These are phyloP conservation scores for Trichonephila inaurata DNA, from an alignment of 1,140 invertebrate genomes.

Conservation along the genomic window DNA sequence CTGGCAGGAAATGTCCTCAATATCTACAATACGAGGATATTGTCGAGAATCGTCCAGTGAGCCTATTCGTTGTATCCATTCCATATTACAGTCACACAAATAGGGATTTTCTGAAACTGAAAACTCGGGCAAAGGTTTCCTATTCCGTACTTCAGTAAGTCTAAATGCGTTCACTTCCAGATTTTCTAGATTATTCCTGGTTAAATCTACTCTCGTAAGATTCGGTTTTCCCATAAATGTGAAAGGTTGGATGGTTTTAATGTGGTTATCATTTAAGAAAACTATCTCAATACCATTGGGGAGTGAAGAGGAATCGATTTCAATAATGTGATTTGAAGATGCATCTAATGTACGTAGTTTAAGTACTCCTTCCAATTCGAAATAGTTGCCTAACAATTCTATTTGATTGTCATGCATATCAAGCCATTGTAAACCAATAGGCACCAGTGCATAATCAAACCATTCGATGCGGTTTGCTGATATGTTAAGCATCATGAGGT, in stretches of 20 bases:
- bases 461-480: conserved; percentile 93
- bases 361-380: conserved; percentile 86
- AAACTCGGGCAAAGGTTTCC: conserved; percentile 88
- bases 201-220: conserved; percentile 90
- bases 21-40: conserved; percentile 92
- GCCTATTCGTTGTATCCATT: conserved; percentile 88
- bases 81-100: conserved; percentile 93
- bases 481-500: conserved; percentile 93
- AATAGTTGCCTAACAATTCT: conserved; percentile 91
- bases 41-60: conserved; percentile 85
- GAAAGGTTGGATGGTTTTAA: conserved; percentile 88
- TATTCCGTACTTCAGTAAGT: conserved; percentile 80
- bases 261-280: conserved; percentile 91
- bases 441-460: conserved; percentile 94
- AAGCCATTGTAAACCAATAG: conserved; percentile 90
- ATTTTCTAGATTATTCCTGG: conserved; percentile 90
- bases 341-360: conserved; percentile 89
- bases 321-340: conserved; percentile 90
- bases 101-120: conserved; percentile 93
- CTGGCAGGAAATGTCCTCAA: conserved; percentile 90
- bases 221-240: conserved; percentile 92
- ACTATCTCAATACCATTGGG: conserved; percentile 89
- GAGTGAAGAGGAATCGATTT: conserved; percentile 87
- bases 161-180: conserved; percentile 90
- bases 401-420: conserved; percentile 94